Evolutionary conservation across 2,888 invertebrate genomes (phyloP).

Genomic region (Linyphia triangularis): DNA sequence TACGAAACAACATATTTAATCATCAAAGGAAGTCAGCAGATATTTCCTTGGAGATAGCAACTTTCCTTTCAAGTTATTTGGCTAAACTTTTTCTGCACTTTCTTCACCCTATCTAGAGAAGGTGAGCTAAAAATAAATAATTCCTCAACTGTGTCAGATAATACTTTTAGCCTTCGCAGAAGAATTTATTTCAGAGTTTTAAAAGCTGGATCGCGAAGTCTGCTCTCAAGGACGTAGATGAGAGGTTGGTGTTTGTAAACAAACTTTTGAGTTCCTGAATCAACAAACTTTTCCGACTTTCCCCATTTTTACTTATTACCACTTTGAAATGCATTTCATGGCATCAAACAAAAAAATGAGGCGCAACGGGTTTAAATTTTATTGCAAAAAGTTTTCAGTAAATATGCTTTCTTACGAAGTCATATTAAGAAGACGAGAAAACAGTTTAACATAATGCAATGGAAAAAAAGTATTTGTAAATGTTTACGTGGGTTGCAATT

Average conservation of each 20-base stretch:
- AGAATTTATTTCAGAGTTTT: not conserved
- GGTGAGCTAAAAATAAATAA: slow-evolving; percentile 29
- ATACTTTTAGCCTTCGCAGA: slow-evolving; percentile 10
- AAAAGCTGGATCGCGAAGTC: not conserved
- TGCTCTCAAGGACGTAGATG: not conserved
- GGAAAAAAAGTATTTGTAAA: no score
- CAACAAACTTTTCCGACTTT: not conserved
- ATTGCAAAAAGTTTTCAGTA: no score
- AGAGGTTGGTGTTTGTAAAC: slow-evolving; percentile 38
- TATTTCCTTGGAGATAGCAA: slow-evolving; percentile 1
- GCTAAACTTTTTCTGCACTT: not conserved
- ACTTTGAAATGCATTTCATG: slow-evolving; percentile 11
- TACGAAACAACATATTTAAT: no score
- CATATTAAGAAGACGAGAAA: no score
- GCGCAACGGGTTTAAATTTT: no score
- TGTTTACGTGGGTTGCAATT: no score
- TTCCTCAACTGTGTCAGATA: slow-evolving; percentile 18
- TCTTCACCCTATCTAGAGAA: slow-evolving; percentile 14
- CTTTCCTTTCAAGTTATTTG: not conserved
- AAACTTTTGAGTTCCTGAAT: slow-evolving; percentile 6
- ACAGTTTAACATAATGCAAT: no score
- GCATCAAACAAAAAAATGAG: not conserved
- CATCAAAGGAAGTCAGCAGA: slow-evolving; percentile 1
- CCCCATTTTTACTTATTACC: not conserved
- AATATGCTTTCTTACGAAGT: no score